Evolutionary conservation across 2,888 invertebrate species (phyloP), one percentile per base, ranked within the genome.

Genomic region (Anticlea derivata): DNA sequence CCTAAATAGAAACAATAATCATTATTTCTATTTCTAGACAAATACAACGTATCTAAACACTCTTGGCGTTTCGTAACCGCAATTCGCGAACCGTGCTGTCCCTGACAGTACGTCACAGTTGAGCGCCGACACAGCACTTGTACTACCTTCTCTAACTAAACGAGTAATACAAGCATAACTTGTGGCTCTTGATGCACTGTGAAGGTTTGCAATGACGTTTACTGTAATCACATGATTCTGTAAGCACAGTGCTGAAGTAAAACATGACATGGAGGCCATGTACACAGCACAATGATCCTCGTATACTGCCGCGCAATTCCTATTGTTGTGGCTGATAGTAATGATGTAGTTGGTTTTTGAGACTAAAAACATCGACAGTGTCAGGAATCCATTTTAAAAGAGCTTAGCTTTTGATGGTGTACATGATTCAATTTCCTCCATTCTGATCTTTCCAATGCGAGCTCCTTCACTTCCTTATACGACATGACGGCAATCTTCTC

Each of bases 71-170:
- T 51, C 41, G 31, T 43, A 47, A 47, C 29, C 34, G 44, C 50
- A 40, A 22, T 27, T 6, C 7, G 27, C 7, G 7, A 26, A n/a
- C n/a, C n/a, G 26, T 7, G 10, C 8, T 27, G 58, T 45, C 58
- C 53, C 50, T 58, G 58, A 50, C 47, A 33, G 49, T 47, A 44
- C 24, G 43, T 46, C 54, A 51, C 55, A 53, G 45, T 48, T 34
- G 52, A 55, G 38, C 11, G 52, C 43, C 31, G 27, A 23, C 47
- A 39, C 24, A 13, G 47, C 20, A 23, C 12, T n/a, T 3, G 23
- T 23, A 30, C 35, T 7, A 11, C 7, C n/a, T 7, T 3, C 20
- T 22, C 23, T 17, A 17, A 29, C 31, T 33, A 46, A 52, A 55
- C 46, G 41, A 11, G 55, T 44, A 49, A 43, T 35, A 39, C 37